Percentiles rank a stretch among this genome's conserved stretches.
phyloP scores from a whole-genome alignment of 23 tunicate species.

The Ciona savignyi region DNA sequence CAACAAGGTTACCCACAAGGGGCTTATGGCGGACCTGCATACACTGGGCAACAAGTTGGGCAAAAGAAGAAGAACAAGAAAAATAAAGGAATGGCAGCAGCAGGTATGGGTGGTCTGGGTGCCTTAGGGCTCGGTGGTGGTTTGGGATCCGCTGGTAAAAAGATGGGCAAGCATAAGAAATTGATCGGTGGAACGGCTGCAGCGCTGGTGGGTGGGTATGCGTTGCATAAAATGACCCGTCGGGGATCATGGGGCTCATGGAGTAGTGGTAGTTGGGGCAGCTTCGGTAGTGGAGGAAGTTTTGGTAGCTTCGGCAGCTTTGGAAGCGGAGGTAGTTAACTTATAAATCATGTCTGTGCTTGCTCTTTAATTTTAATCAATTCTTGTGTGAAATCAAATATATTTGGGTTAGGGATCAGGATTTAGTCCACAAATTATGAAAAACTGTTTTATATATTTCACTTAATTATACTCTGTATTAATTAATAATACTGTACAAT shows the following conservation, averaged over 20 bases:
- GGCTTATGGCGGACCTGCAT: constrained; percentile 20
- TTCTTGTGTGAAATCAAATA: no score
- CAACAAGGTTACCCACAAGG: constrained; percentile 29
- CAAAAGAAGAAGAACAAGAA: constrained; percentile 1
- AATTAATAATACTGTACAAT: no score
- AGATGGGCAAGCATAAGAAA: constrained; percentile 50
- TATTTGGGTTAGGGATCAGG: no score
- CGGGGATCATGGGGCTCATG: constrained; percentile 64
- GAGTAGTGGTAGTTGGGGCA: constrained; percentile 40
- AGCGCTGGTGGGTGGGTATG: constrained; percentile 63
- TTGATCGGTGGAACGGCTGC: constrained; percentile 67
- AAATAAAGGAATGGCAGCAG: neutral
- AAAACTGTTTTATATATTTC: no score
- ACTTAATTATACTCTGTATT: no score
- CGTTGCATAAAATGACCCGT: constrained; percentile 27
- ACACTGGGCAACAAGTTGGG: constrained; percentile 18
- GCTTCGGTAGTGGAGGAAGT: constrained; percentile 52
- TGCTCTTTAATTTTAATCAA: no score
- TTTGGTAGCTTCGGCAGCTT: constrained; percentile 69
- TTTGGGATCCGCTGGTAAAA: constrained; percentile 37
- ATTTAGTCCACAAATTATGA: no score
- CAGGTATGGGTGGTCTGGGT: constrained; percentile 32
- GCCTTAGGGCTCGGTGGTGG: constrained; percentile 25
- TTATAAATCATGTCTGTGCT: no score
- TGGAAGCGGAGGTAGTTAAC: constrained; percentile 24